A percentile compares a stretch with the other conserved stretches of the same genome.
phyloP scores from a whole-genome alignment of 1,140 invertebrate species.

The Caerostris darwini region DNA sequence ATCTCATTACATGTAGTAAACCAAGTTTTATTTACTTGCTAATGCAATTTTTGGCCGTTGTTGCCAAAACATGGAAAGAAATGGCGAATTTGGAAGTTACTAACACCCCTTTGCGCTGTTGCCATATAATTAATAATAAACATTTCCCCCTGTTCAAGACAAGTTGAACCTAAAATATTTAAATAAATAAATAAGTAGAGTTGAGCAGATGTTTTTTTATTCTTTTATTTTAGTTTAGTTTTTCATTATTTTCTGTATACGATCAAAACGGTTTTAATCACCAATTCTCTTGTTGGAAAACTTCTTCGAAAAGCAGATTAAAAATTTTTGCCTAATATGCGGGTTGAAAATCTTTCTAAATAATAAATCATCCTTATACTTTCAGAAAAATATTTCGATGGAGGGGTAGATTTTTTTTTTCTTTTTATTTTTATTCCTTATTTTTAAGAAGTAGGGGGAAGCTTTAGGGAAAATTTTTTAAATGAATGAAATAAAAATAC shows the following conservation, averaged over 20 bases:
- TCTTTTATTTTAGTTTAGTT: neutral
- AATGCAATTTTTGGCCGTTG: neutral
- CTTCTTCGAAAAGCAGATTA: slow-evolving; percentile 52
- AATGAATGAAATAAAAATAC: slow-evolving; percentile 45
- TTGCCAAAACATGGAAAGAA: slow-evolving; percentile 2
- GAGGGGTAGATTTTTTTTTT: neutral
- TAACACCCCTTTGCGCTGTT: neutral
- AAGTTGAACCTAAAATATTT: neutral
- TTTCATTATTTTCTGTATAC: slow-evolving; percentile 8
- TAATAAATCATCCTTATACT: slow-evolving; percentile 62
- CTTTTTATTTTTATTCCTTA: neutral
- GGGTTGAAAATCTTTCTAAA: slow-evolving; percentile 33
- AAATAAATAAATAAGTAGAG: slow-evolving; percentile 7
- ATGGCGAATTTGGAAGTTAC: neutral
- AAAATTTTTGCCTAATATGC: slow-evolving; percentile 29
- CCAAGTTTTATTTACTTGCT: slow-evolving; percentile 24
- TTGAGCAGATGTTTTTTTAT: neutral
- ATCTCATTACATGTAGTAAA: slow-evolving; percentile 18
- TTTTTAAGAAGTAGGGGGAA: neutral
- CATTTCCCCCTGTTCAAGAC: slow-evolving; percentile 30
- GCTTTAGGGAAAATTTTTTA: neutral
- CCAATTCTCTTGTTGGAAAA: slow-evolving; percentile 4
- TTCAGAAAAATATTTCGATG: neutral
- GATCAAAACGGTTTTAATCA: slow-evolving; percentile 60
- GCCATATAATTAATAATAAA: slow-evolving; percentile 44